Evolutionary conservation across 2,113 vertebrate genomes (phyloP).

Genomic region (Desmodus rotundus): DNA sequence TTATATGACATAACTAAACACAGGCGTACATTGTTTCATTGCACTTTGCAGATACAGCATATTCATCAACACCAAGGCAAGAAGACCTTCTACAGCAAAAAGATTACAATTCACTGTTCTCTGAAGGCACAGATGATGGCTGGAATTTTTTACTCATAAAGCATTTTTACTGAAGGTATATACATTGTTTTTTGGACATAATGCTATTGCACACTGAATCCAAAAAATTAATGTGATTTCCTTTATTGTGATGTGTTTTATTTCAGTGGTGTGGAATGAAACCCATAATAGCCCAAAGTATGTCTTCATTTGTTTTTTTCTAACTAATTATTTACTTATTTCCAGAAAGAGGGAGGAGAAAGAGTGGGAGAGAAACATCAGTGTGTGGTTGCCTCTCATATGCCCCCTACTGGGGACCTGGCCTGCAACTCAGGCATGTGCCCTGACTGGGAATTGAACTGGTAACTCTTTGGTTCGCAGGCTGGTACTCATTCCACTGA

Average conservation of each 20-base stretch:
- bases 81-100: not conserved
- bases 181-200: not conserved
- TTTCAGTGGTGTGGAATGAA: not conserved
- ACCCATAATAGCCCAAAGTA: not conserved
- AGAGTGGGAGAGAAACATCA: no score
- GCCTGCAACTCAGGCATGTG: no score
- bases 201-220: not conserved
- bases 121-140: not conserved
- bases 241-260: not conserved
- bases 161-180: not conserved
- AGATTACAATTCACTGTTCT: not conserved
- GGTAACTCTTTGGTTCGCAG: no score
- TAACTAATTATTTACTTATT: no score
- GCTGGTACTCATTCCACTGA: no score
- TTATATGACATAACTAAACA: not conserved
- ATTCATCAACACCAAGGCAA: not conserved
- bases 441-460: no score
- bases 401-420: no score
- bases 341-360: no score
- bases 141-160: not conserved
- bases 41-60: not conserved
- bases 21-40: not conserved
- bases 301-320: not conserved
- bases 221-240: not conserved
- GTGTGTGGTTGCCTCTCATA: no score